A percentile compares a stretch with the other conserved stretches of the same genome.
Conservation (phyloP, 2,797 vertebrate species). For the Iguana delicatissima region DNA sequence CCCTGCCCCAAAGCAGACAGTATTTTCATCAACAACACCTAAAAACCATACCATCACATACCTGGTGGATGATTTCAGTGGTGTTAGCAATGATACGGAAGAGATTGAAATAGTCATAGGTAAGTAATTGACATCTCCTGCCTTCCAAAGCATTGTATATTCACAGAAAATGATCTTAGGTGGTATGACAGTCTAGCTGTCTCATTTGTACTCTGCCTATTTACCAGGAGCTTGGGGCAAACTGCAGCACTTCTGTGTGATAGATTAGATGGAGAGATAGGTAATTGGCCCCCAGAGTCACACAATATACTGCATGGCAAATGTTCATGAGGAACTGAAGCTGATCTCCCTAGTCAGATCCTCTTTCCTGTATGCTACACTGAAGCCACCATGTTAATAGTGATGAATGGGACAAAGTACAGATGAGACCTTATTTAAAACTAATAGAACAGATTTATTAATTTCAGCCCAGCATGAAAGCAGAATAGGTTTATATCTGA, state of each 20-base stretch:
- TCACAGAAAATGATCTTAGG: slow-evolving; percentile 22
- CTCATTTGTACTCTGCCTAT: neutral
- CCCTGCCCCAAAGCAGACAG: slow-evolving; percentile 73
- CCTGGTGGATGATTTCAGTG: neutral
- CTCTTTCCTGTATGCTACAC: neutral
- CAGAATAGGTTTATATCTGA: neutral
- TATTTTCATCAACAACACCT: slow-evolving; percentile 73
- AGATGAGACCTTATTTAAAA: neutral
- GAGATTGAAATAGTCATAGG: slow-evolving; percentile 76
- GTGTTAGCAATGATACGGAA: slow-evolving; percentile 77
- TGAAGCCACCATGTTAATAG: neutral
- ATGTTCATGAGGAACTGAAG: neutral
- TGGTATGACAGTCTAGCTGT: neutral
- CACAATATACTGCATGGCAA: no score
- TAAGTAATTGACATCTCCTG: slow-evolving; percentile 29
- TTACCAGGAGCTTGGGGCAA: neutral
- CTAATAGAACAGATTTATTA: neutral
- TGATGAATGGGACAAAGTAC: neutral
- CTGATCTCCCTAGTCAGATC: neutral
- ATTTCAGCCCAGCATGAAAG: neutral
- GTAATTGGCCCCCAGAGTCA: neutral
- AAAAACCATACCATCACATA: neutral
- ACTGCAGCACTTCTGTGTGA: neutral
- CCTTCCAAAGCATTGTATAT: neutral
- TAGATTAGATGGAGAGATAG: neutral